These are phyloP conservation scores for Oncorhynchus kisutch DNA, from an alignment of 2,113 vertebrate species.

Conservation along the genomic window DNA sequence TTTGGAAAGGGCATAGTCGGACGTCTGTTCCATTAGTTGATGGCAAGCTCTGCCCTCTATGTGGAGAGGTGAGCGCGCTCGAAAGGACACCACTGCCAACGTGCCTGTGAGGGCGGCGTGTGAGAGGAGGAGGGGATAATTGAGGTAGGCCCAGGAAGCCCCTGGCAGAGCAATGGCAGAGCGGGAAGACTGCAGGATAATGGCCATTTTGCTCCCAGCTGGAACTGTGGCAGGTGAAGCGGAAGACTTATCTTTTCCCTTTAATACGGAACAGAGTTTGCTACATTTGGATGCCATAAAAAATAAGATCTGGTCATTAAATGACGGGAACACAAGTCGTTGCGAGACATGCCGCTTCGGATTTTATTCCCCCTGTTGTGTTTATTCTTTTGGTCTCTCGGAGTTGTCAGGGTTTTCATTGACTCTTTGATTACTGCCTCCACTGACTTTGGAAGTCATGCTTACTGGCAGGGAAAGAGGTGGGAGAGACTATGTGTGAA, in stretches of 20 bases:
- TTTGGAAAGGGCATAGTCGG: background rate
- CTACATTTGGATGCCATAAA: conserved; percentile 58
- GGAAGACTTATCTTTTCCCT: conserved; percentile 54
- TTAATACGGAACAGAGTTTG: conserved; percentile 56
- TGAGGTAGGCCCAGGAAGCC: conserved; percentile 58
- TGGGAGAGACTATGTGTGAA: background rate
- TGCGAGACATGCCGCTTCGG: background rate
- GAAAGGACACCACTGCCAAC: conserved; percentile 75
- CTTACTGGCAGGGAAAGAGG: background rate
- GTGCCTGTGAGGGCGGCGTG: conserved; percentile 62
- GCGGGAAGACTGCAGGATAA: conserved; percentile 59
- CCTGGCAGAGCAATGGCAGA: conserved; percentile 36
- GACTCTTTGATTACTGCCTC: background rate
- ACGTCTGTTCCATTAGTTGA: conserved; percentile 53
- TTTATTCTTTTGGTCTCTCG: background rate
- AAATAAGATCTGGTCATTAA: conserved; percentile 49
- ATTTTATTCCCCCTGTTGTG: background rate
- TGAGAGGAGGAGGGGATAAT: conserved; percentile 66
- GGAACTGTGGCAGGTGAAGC: conserved; percentile 56
- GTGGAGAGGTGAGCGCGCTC: conserved; percentile 55
- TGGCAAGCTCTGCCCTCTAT: conserved; percentile 54
- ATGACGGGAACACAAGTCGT: conserved; percentile 38
- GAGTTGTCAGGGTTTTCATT: background rate
- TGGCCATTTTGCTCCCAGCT: conserved; percentile 67
- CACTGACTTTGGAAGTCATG: background rate